Evolutionary conservation across 1,140 invertebrate genomes (phyloP).

Genomic region (Pogonomyrmex californicus): DNA sequence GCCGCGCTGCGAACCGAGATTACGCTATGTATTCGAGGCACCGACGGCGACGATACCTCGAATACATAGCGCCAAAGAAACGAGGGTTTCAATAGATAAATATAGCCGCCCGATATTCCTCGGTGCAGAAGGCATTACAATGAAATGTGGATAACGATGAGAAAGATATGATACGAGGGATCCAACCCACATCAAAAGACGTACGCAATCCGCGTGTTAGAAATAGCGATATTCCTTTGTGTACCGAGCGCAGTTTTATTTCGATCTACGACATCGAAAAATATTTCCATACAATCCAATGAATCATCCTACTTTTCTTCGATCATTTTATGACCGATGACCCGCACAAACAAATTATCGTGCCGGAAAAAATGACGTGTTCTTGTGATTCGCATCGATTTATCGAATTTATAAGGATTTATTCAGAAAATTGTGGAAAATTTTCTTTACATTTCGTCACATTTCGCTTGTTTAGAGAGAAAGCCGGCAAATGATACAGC

Average conservation of each 20-base stretch:
- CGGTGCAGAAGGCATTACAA: not conserved
- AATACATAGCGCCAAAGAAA: not conserved
- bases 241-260: not conserved
- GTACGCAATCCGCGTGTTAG: not conserved
- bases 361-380: not conserved
- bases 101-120: not conserved
- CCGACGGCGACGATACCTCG: conserved; percentile 17
- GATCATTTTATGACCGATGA: not conserved
- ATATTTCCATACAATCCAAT: not conserved
- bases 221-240: not conserved
- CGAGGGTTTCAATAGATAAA: not conserved
- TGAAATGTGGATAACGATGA: too few species aligned
- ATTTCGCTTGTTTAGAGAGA: not conserved
- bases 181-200: not conserved
- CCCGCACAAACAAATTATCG: not conserved
- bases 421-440: not conserved
- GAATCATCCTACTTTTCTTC: not conserved
- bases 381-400: not conserved
- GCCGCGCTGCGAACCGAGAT: not conserved
- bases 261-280: not conserved
- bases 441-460: not conserved
- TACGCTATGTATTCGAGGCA: too few species aligned
- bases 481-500: not conserved
- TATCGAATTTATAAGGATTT: not conserved
- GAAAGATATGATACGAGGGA: not conserved